Conservation (phyloP, 2,113 vertebrate species). For the Castor canadensis region DNA sequence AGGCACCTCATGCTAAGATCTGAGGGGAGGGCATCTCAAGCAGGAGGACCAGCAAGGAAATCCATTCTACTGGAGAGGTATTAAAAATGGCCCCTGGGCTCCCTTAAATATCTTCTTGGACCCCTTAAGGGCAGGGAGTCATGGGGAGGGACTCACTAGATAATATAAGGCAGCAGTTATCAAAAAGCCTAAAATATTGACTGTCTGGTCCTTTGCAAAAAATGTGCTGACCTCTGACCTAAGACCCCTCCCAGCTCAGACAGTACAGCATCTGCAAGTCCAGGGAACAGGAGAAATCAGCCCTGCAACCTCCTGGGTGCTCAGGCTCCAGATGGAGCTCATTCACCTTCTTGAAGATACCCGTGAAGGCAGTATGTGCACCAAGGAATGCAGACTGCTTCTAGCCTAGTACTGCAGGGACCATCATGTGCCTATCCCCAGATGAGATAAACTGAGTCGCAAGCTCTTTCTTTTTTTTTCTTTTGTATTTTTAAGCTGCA, state of each 20-base stretch:
- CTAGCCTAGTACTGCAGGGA: background rate
- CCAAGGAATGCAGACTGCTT: background rate
- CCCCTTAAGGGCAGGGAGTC: background rate
- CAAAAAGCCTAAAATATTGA: background rate
- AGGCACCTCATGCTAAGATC: background rate
- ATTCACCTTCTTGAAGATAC: background rate
- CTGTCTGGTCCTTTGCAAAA: background rate
- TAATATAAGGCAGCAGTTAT: background rate
- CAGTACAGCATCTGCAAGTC: rapidly evolving
- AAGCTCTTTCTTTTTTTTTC: no score
- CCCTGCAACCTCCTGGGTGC: background rate
- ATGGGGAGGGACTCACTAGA: background rate
- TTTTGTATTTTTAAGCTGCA: no score
- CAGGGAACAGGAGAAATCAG: background rate
- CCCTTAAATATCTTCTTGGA: background rate
- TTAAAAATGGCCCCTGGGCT: background rate
- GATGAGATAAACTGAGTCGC: background rate
- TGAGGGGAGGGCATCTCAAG: background rate
- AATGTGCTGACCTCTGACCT: background rate
- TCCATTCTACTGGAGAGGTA: background rate
- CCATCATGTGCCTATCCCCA: background rate
- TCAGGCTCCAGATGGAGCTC: background rate
- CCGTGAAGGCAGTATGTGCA: background rate
- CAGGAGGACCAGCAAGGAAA: background rate
- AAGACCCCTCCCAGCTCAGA: background rate